Evolutionary conservation across 2,113 vertebrate species (phyloP), one percentile per base, ranked within the genome.

Genomic region (Halichoeres trimaculatus): DNA sequence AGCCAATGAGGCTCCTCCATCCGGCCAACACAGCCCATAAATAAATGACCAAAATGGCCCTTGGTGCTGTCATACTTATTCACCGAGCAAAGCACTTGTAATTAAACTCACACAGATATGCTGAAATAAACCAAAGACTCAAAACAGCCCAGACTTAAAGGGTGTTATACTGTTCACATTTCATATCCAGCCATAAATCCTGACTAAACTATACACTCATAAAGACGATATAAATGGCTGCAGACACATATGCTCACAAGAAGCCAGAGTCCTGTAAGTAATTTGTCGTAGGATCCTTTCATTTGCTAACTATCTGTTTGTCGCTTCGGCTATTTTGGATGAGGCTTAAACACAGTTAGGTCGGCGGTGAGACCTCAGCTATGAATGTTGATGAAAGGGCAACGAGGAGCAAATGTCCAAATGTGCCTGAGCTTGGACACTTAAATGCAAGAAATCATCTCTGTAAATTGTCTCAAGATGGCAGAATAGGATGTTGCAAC

Each of bases 81-180:
- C 79, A 90, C 81, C 82, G 59, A 87, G 84, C 58, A 72, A 74
- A 91, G 71, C 78, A 81, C 90, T 88, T 90, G 85, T 91, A 91
- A 93, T 92, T 93, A 93, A 90, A 89, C 80, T 71, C 89, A 90
- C 87, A 84, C 91, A 90, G 88, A 91, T 91, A 90, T 89, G 90
- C 88, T 35, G 83, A 85, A 90, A 76, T 75, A 70, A 88, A 88
- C 78, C 82, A 81, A 74, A 66, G 82, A 88, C 84, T 88, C 77
- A 77, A 91, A 91, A 90, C 85, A 89, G 80, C 76, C 68, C 64
- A 73, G 85, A 68, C 76, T 74, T 34, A 19, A 54, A 78, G 82
- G 80, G 53, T 90, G 84, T 87, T 80, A 59, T 58, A 76, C 43
- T 45, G 43, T 45, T 45, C 76, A 40, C 61, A 85, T 64, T 35